Base-by-base conservation (phyloP, 2,113 vertebrate species). In the Motacilla tschutschensis region DNA sequence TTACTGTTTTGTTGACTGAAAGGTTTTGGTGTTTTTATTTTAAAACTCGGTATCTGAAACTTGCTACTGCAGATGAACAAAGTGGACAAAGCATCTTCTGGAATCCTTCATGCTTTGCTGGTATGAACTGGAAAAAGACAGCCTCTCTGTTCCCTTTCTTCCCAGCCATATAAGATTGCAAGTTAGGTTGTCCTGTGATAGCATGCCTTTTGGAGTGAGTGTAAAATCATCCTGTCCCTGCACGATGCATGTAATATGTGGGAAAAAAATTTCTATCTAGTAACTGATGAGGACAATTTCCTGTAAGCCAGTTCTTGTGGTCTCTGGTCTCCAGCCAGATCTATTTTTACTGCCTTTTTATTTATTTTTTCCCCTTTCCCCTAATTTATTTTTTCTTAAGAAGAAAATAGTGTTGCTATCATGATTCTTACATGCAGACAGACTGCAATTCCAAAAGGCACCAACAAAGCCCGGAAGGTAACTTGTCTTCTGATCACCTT, bases 301-400 rank as follows among this genome's bases (percentile, higher is more conserved):
- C 94, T 96, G 94, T 91, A 73, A 79, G 79, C 77, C 47, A 87
- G 91, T 78, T 94, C 92, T 95, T 94, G 77, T 96, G 93, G 76
- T 93, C 87, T 82, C 92, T 96, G 96, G 85, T 92, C 92, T 95
- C 58, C 35, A 93, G 93, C 94, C 95, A 97, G 73, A 89, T 96
- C 94, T 96, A 94, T 96, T 97, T 96, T 96, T 95, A 83, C 36
- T 7, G 1, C 47, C 5, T 47, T 50, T n/a, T 44, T 38, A 86
- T 92, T 81, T 69, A 72, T 62, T 28, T 48, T 31, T 16, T 17
- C 7, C 5, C 8, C 10, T 5, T 2, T 6, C 8, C 10, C 3
- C 14, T 1, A 7, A 31, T 63, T 72, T 79, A 14, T 26, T 63
- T 58, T 54, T 43, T 17, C 31, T 48, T 33, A 5, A 28, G n/a